Evolutionary conservation across 92 coral and sea anemone species (phyloP).

Genomic region (Zoanthus sociatus): DNA sequence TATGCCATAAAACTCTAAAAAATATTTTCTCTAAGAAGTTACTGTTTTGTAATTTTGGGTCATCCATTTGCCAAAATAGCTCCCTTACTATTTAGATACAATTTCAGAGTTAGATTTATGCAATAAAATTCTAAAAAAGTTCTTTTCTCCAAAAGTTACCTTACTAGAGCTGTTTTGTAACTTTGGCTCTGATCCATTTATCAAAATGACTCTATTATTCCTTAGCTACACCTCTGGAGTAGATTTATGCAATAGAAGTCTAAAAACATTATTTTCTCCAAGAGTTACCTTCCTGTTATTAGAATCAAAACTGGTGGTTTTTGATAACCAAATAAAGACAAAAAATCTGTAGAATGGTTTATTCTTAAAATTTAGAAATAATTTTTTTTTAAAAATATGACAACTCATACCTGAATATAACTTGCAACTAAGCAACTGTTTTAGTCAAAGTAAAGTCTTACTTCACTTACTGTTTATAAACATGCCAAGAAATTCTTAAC

Average conservation of each 20-base stretch:
- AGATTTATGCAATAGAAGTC: neutral
- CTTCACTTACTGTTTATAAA: neutral
- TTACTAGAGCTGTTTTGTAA: neutral
- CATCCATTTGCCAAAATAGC: neutral
- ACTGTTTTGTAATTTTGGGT: neutral
- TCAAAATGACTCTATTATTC: neutral
- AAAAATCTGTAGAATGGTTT: too few species aligned
- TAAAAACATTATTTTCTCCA: too few species aligned
- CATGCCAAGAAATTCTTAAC: neutral
- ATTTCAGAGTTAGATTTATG: neutral
- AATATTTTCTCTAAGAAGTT: neutral
- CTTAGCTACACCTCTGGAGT: neutral
- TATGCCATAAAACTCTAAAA: neutral
- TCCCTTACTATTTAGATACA: too few species aligned
- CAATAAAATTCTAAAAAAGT: neutral
- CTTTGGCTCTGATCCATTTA: neutral
- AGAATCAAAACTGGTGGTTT: too few species aligned
- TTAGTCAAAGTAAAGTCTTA: too few species aligned
- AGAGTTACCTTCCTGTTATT: too few species aligned
- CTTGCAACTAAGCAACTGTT: too few species aligned
- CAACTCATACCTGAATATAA: too few species aligned
- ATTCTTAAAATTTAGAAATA: too few species aligned
- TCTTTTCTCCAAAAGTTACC: neutral
- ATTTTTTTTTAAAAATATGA: too few species aligned
- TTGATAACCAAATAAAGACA: too few species aligned